These are phyloP conservation scores for Delphinus delphis DNA, from an alignment of 2,113 vertebrate species.

Conservation along the genomic window DNA sequence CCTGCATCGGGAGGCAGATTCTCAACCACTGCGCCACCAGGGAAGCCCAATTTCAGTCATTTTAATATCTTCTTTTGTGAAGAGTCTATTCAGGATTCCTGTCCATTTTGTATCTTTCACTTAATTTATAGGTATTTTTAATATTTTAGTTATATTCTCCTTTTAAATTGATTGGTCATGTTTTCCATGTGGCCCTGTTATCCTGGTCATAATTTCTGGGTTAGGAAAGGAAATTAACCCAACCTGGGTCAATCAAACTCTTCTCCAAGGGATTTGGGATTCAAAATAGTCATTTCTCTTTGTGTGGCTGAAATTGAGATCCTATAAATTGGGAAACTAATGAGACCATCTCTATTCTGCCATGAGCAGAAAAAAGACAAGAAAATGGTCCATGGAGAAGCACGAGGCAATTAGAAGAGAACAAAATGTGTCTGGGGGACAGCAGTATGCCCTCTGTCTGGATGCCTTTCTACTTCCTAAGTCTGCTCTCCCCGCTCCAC, in stretches of 20 bases:
- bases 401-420: neutral
- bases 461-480: neutral
- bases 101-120: neutral
- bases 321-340: neutral
- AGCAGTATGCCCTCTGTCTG: accelerated
- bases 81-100: neutral
- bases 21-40: no score
- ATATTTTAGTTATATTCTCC: neutral
- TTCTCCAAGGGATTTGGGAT: neutral
- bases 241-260: neutral
- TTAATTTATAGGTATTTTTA: neutral
- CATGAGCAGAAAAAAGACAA: neutral
- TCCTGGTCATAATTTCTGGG: neutral
- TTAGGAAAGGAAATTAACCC: neutral
- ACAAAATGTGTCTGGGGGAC: neutral
- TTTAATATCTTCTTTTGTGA: neutral
- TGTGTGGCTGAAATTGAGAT: neutral
- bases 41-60: neutral
- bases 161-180: neutral
- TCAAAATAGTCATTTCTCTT: neutral
- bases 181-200: no score
- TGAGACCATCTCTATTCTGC: neutral
- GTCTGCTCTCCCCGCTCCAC: neutral
- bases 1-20: no score
- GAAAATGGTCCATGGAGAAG: neutral